Evolutionary conservation across 2,888 invertebrate species (phyloP).

Genomic region (Spilosoma lubricipeda): DNA sequence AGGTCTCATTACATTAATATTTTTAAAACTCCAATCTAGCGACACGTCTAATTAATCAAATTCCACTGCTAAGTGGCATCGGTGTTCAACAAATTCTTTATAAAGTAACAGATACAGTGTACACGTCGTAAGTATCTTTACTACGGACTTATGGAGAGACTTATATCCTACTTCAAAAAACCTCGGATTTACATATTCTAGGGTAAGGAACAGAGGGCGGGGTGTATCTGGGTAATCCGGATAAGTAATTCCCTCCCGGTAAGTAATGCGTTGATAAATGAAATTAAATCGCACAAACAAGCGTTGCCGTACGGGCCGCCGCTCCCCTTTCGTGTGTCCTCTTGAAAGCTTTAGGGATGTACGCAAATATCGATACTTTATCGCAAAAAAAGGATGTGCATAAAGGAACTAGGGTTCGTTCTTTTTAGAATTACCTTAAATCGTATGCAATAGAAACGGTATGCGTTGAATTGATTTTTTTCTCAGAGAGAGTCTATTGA

Average conservation of each 20-base stretch:
- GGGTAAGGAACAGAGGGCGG: slow-evolving; percentile 54
- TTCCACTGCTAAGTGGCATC: slow-evolving; percentile 13
- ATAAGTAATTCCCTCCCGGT: slow-evolving; percentile 84
- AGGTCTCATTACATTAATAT: neutral
- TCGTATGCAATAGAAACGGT: neutral
- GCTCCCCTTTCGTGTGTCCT: slow-evolving; percentile 72
- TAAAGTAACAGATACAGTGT: slow-evolving; percentile 5
- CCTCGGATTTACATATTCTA: slow-evolving; percentile 66
- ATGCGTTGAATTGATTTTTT: neutral
- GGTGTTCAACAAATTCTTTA: slow-evolving; percentile 26
- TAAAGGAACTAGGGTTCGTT: neutral
- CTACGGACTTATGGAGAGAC: too few species aligned
- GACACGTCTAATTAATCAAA: neutral
- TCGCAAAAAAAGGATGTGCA: neutral
- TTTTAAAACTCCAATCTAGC: neutral
- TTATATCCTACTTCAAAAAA: slow-evolving; percentile 31
- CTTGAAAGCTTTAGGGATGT: slow-evolving; percentile 65
- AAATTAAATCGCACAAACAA: slow-evolving; percentile 87
- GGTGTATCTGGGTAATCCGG: slow-evolving; percentile 78
- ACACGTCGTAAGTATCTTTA: too few species aligned
- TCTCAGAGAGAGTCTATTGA: neutral
- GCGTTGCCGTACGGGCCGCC: slow-evolving; percentile 75
- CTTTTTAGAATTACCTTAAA: neutral
- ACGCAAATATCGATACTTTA: slow-evolving; percentile 8
- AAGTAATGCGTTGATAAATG: slow-evolving; percentile 87